Evolutionary conservation across 2,797 vertebrate species (phyloP), one percentile per base, ranked within the genome.

Genomic region (Ambastaia sidthimunki): DNA sequence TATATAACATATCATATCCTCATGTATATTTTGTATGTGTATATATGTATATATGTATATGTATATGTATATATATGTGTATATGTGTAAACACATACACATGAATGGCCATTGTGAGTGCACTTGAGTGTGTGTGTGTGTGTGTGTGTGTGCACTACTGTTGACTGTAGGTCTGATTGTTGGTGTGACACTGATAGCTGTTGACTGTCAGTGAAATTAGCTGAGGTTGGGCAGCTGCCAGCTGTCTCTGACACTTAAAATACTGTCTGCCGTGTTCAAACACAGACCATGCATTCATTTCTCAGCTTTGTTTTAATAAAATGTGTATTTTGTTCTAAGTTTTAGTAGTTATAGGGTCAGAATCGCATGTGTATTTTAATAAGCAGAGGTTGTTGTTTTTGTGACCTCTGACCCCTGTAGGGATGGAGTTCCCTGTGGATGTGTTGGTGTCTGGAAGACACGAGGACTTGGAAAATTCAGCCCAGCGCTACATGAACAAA

Each of bases 371-470:
- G 23, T 15, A 6, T 12, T 3, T 41, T 41, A 16, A 12, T 21
- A 31, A 1, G 5, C 16, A 16, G 28, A 67, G 28, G n/a, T 57
- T 54, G 63, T 0, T 4, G 12, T 65, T 25, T 71, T 57, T 34
- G 23, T 69, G 41, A 54, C 19, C 28, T 65, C 60, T 76, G 12
- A 52, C n/a, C 16, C 16, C 3, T 77, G 48, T 41, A 92, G 94
- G 76, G 78, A 96, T 96, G 95, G 89, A 90, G 48, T 96, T 95
- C 89, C 95, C 95, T 82, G 95, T 95, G 91, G 95, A 96, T 85
- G 71, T 94, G 41, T 82, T 96, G 89, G 85, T 85, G 25, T 86
- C 72, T 41, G 90, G 68, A 79, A 93, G 87, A 81, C 94, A 94
- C 74, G 90, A 93, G 68, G 93, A 93, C 34, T 3, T 96, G 84